Evolutionary conservation across 2,113 vertebrate genomes (phyloP).

Genomic region (Origma solitaria): DNA sequence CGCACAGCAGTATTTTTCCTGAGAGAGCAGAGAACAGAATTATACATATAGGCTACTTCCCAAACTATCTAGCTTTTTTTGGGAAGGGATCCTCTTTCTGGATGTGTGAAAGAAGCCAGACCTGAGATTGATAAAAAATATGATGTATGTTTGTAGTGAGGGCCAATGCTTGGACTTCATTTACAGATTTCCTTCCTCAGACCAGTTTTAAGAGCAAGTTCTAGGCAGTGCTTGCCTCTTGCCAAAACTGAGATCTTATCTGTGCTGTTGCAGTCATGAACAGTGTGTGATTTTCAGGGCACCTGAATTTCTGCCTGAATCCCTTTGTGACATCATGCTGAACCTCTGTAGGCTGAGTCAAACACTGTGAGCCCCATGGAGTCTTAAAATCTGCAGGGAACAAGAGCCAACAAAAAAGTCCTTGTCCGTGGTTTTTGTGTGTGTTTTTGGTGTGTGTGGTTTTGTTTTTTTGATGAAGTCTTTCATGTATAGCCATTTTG

Average conservation of each 20-base stretch:
- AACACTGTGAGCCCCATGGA: neutral
- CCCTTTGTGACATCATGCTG: neutral
- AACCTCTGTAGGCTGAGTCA: neutral
- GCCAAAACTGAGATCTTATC: neutral
- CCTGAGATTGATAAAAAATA: neutral
- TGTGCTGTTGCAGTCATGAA: fast-evolving
- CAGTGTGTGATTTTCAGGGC: neutral
- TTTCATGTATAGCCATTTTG: neutral
- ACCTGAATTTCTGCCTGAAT: neutral
- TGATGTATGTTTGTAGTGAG: neutral
- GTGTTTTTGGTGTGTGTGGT: neutral
- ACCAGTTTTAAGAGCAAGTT: neutral
- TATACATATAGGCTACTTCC: neutral
- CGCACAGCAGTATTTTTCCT: neutral
- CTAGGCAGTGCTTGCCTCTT: neutral
- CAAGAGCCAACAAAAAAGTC: neutral
- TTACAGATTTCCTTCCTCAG: neutral
- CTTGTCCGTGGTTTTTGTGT: neutral
- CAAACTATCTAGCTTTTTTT: neutral
- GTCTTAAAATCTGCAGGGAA: neutral
- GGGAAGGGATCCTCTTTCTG: neutral
- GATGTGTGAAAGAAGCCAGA: neutral
- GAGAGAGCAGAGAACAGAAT: fast-evolving
- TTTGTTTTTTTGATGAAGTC: neutral
- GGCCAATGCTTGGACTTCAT: neutral